Evolutionary conservation across 2,888 invertebrate species (phyloP).

Genomic region (Nyleta sp.): DNA sequence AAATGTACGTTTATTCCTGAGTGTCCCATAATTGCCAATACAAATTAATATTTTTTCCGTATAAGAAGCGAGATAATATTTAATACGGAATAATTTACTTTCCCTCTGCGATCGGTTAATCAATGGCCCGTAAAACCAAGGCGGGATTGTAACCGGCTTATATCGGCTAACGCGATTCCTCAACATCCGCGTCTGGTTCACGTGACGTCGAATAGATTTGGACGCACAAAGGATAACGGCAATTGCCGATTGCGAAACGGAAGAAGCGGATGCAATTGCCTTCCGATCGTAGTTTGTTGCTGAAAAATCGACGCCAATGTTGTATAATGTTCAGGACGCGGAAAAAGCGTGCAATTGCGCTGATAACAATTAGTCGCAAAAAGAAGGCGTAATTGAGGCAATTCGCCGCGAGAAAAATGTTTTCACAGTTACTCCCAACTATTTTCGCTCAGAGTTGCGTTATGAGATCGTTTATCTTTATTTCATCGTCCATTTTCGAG

Average conservation of each 20-base stretch:
- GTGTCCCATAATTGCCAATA: no score
- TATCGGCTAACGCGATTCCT: constrained; percentile 10
- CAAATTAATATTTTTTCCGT: no score
- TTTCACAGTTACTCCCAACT: constrained; percentile 25
- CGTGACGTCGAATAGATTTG: constrained; percentile 11
- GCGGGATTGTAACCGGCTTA: constrained; percentile 47
- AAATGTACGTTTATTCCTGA: no score
- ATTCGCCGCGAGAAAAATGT: constrained; percentile 37
- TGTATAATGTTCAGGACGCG: constrained; percentile 9
- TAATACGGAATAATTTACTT: constrained; percentile 57
- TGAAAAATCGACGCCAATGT: constrained; percentile 10
- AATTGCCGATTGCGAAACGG: constrained; percentile 13
- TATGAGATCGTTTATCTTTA: no score
- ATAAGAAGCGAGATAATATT: no score
- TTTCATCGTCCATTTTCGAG: no score
- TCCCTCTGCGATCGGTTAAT: constrained; percentile 60
- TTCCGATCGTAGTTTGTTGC: constrained; percentile 31
- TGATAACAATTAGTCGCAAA: constrained; percentile 43
- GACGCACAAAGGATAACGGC: constrained; percentile 40
- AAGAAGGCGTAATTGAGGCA: constrained; percentile 24
- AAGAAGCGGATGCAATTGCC: constrained; percentile 26
- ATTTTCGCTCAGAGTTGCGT: background rate
- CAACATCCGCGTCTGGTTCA: constrained; percentile 23
- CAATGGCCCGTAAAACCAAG: constrained; percentile 57
- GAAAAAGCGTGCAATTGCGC: constrained; percentile 21